Conservation (phyloP, 1,140 invertebrate species). For the Palaemon carinicauda region DNA sequence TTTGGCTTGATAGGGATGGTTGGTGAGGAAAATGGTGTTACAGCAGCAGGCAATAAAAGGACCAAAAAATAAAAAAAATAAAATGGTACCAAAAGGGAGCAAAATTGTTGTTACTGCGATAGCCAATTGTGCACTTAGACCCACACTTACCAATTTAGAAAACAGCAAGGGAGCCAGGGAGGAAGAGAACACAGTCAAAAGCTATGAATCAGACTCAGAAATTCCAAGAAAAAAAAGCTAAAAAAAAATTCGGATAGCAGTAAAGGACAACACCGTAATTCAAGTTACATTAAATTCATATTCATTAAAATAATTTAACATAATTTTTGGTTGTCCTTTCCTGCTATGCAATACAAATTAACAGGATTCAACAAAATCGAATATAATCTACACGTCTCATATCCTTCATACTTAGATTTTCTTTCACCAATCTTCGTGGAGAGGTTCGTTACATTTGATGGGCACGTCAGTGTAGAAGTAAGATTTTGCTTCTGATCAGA, state of each 20-base stretch:
- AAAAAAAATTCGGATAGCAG: slow-evolving; percentile 1
- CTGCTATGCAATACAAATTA: not conserved
- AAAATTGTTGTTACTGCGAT: not conserved
- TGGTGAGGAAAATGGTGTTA: not conserved
- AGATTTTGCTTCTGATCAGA: too few relatives aligned
- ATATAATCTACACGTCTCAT: not conserved
- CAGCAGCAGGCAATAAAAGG: not conserved
- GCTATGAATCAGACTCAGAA: slow-evolving; percentile 45
- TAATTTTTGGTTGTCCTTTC: not conserved
- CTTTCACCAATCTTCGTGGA: too few relatives aligned
- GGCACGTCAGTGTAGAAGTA: too few relatives aligned
- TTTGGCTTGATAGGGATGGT: not conserved
- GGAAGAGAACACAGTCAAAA: slow-evolving; percentile 42
- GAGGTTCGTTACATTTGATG: too few relatives aligned
- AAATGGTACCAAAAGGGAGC: not conserved
- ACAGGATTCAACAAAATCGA: not conserved
- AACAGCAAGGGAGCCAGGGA: slow-evolving; percentile 46
- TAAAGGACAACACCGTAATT: not conserved
- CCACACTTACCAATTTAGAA: slow-evolving; percentile 52
- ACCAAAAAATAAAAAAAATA: not conserved
- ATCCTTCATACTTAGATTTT: too few relatives aligned
- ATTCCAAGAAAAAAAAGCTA: not conserved
- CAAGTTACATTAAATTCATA: not conserved
- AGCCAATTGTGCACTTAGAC: slow-evolving; percentile 25
- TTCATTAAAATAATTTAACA: too few relatives aligned